Base-by-base conservation (phyloP, 1,140 invertebrate genomes). In the Caenorhabditis latens region DNA sequence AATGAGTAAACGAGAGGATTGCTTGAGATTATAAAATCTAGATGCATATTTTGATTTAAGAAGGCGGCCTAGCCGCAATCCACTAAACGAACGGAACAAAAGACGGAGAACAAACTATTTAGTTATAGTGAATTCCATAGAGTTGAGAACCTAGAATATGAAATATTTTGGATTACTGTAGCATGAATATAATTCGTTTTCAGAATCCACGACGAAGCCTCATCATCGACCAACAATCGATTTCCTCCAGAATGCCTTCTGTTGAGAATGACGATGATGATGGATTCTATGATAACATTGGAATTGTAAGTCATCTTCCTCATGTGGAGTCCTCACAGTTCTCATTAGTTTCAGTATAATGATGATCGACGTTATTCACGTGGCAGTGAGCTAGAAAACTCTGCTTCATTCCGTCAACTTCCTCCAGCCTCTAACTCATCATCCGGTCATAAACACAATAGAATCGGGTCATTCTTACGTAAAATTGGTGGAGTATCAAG, bases 281-380 rank as follows among this genome's bases (percentile, higher is more conserved):
- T 40, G 91, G 87, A 43, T 89, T 91, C 85, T 91, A 91, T 85
- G 91, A 91, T 63, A 91, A 91, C 84, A 89, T 91, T 58, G 87
- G 84, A 24, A 79, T 84, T 43, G 65, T 84, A 13, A 53, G 53
- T 65, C 16, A 2, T 14, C n/a, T 46, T 75, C 40, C 19, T 19
- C 13, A 11, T 6, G 50, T 21, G 1, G n/a, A 58, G n/a, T 8
- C n/a, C 8, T 58, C n/a, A 58, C 14, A 58, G 4, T 58, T 58
- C 57, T 58, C n/a, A n/a, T 21, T 58, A 8, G 11, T 57, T 57
- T 21, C 53, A 75, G 42, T 79, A 67, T 32, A 32, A 32, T 32
- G 87, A 89, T 90, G 82, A 87, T 58, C 85, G 86, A 16, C 88
- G 87, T 16, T 88, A 46, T 75, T 88, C 86, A 6, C 86, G 85